Conservation (phyloP, 2,888 invertebrate species). For the Latrodectus hesperus region DNA sequence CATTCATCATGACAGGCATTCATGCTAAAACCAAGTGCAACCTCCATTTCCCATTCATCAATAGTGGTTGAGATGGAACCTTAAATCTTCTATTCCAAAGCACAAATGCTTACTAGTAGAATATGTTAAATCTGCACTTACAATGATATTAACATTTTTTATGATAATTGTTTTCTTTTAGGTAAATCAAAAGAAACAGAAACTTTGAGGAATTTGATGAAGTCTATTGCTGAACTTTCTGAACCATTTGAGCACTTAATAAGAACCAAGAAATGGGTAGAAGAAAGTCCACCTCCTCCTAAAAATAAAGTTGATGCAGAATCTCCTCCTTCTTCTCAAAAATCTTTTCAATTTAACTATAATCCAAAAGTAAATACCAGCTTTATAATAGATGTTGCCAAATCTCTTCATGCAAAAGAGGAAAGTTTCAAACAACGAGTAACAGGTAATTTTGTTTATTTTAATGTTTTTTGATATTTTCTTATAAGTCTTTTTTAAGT, state of each 20-base stretch:
- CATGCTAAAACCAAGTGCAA: no score
- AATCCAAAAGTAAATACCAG: not conserved
- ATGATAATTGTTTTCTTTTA: not conserved
- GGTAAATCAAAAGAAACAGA: conserved; percentile 22
- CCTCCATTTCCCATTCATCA: no score
- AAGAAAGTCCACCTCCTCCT: conserved; percentile 49
- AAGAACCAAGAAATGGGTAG: conserved; percentile 46
- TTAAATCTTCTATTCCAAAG: not conserved
- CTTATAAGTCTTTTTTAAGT: no score
- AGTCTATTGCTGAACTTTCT: conserved; percentile 43
- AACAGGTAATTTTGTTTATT: conserved; percentile 11
- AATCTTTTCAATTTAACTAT: not conserved
- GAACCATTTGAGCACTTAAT: conserved; percentile 42
- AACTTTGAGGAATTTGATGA: conserved; percentile 42
- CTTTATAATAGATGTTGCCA: conserved; percentile 15
- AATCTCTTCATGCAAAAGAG: conserved; percentile 13
- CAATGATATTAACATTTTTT: no score
- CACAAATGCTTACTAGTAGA: no score
- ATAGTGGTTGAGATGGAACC: not conserved
- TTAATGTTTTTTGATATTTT: not conserved
- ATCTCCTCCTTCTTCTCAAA: not conserved
- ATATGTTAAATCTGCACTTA: no score
- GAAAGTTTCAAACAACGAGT: conserved; percentile 42
- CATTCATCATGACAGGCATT: no score
- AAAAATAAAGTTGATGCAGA: not conserved